A percentile compares a stretch with the other conserved stretches of the same genome.
These are phyloP conservation scores for Perithous albicinctus DNA, from an alignment of 2,888 invertebrate species.

Conservation along the genomic window DNA sequence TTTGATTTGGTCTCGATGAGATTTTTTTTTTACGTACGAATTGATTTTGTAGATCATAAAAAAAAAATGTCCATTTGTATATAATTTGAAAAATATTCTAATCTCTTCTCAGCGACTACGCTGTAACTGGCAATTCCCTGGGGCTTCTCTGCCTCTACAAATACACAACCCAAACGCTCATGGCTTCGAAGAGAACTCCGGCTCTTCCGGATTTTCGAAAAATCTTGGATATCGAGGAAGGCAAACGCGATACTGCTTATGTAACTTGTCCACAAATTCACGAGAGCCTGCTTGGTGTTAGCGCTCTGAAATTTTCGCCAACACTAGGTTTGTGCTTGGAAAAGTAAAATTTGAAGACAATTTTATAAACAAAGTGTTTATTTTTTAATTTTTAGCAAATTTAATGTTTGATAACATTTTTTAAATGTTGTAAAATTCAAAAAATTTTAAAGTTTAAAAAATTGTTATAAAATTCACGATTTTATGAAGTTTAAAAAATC, in stretches of 20 bases:
- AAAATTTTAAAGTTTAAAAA: too few species aligned
- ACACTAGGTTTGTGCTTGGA: conserved; percentile 83
- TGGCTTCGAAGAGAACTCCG: conserved; percentile 67
- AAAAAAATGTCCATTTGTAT: too few species aligned
- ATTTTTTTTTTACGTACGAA: too few species aligned
- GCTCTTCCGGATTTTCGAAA: conserved; percentile 67
- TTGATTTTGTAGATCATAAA: too few species aligned
- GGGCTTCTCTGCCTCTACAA: conserved; percentile 74
- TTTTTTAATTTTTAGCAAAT: background rate
- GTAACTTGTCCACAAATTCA: conserved; percentile 69
- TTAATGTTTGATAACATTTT: too few species aligned
- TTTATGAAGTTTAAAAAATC: too few species aligned
- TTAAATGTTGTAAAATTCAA: background rate
- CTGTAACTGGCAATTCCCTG: conserved; percentile 71
- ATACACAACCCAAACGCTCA: conserved; percentile 63
- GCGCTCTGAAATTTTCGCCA: conserved; percentile 86
- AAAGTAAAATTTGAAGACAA: background rate
- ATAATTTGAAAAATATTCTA: too few species aligned
- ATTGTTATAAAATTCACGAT: too few species aligned
- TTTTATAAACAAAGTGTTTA: background rate
- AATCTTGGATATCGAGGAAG: conserved; percentile 66
- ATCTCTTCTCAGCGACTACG: conserved; percentile 74
- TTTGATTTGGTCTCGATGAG: too few species aligned
- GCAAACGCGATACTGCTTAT: conserved; percentile 65
- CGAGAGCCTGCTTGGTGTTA: conserved; percentile 66